Conservation (phyloP, 2,888 invertebrate species). For the Tetrapedia diversipes region DNA sequence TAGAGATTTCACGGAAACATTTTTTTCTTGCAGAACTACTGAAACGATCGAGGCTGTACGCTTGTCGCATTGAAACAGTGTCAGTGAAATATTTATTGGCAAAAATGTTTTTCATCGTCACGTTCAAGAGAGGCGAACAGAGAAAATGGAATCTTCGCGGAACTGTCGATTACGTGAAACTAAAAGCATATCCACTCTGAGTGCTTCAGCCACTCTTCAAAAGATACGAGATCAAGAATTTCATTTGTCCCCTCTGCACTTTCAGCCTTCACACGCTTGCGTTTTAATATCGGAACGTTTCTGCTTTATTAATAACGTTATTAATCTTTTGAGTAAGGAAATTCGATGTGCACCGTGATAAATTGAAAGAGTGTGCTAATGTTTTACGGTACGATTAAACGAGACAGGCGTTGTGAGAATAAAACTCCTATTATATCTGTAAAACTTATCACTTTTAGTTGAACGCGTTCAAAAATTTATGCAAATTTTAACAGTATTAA, state of each 20-base stretch:
- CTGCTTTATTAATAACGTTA: not conserved
- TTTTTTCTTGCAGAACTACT: not conserved
- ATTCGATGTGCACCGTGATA: not conserved
- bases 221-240: slow-evolving; percentile 25
- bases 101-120: not conserved
- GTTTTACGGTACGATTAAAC: not conserved
- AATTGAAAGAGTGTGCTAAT: not conserved
- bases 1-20: too few relatives aligned
- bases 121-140: not conserved
- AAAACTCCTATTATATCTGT: not conserved
- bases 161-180: slow-evolving; percentile 3
- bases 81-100: not conserved
- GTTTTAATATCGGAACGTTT: not conserved
- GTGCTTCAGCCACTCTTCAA: too few relatives aligned
- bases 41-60: not conserved
- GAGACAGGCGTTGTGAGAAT: not conserved
- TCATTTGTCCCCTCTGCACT: slow-evolving; percentile 20
- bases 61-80: not conserved
- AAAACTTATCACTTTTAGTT: too few relatives aligned
- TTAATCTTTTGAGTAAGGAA: not conserved
- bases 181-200: not conserved
- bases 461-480: too few relatives aligned
- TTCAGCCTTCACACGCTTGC: not conserved
- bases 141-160: slow-evolving; percentile 18
- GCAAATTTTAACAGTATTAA: too few relatives aligned